A percentile compares a stretch with the other conserved stretches of the same genome.
Evolutionary conservation across 2,113 vertebrate genomes (phyloP).

Genomic region (Myiozetetes cayanensis): DNA sequence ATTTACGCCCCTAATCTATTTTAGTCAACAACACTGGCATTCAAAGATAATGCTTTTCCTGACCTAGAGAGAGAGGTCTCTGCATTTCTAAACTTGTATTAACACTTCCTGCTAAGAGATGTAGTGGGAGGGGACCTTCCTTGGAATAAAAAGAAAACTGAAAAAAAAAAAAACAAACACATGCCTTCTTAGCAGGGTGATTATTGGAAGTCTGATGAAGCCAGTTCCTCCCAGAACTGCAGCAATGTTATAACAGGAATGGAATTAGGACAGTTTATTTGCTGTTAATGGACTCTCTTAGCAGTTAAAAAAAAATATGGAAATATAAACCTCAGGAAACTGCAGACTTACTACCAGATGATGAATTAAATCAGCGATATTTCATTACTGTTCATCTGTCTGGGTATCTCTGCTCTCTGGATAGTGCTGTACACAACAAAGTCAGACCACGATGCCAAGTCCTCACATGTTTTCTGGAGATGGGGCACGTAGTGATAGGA

Average conservation of each 20-base stretch:
- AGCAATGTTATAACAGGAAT: background rate
- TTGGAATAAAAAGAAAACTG: background rate
- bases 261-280: background rate
- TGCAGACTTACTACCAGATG: background rate
- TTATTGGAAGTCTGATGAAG: background rate
- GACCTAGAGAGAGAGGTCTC: background rate
- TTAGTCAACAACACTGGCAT: constrained; percentile 16
- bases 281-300: background rate
- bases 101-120: background rate
- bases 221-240: background rate
- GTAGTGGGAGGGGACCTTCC: background rate
- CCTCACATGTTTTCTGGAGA: background rate
- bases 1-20: constrained; percentile 28
- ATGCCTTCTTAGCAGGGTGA: background rate
- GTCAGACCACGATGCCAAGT: background rate
- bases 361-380: background rate
- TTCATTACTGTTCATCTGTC: background rate
- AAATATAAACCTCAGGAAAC: background rate
- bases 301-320: background rate
- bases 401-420: background rate
- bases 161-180: background rate
- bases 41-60: constrained; percentile 15
- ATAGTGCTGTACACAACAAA: background rate
- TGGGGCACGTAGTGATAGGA: background rate
- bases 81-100: background rate